Conservation (phyloP, 2,888 invertebrate species). For the Diplolepis rosae region DNA sequence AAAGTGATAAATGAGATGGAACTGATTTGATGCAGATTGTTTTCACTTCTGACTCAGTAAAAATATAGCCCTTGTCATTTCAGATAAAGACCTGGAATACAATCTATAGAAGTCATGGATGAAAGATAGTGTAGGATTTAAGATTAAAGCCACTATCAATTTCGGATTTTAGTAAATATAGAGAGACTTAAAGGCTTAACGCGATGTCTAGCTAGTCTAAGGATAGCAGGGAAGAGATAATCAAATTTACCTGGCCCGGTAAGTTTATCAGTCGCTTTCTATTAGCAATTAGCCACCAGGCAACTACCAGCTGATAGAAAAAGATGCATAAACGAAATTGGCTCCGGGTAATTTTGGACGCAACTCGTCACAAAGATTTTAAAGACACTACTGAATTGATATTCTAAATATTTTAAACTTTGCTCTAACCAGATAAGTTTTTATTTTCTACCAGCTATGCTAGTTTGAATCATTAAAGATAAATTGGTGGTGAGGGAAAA, state of each 20-base stretch:
- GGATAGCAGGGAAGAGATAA: slow-evolving; percentile 44
- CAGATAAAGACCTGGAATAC: neutral
- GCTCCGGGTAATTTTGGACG: slow-evolving; percentile 45
- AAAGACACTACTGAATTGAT: neutral
- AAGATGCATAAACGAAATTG: slow-evolving; percentile 48
- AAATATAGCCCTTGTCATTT: neutral
- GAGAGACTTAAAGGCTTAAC: neutral
- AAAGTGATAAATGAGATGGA: neutral
- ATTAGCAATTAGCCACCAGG: slow-evolving; percentile 48
- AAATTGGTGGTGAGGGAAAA: no score
- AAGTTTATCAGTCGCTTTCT: slow-evolving; percentile 57
- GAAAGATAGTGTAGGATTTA: neutral
- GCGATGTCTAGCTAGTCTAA: neutral
- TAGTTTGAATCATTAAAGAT: no score
- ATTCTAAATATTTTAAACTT: neutral
- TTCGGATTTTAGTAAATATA: neutral
- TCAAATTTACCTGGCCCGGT: slow-evolving; percentile 54
- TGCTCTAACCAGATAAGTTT: no score
- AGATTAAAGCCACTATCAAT: neutral
- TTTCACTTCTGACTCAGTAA: neutral
- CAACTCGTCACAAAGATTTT: slow-evolving; percentile 4
- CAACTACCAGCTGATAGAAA: slow-evolving; percentile 29
- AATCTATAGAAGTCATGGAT: neutral
- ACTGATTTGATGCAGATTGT: neutral
- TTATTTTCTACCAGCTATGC: no score